These are phyloP conservation scores for Tetramorium alpestre DNA, from an alignment of 1,140 invertebrate species.

Conservation along the genomic window DNA sequence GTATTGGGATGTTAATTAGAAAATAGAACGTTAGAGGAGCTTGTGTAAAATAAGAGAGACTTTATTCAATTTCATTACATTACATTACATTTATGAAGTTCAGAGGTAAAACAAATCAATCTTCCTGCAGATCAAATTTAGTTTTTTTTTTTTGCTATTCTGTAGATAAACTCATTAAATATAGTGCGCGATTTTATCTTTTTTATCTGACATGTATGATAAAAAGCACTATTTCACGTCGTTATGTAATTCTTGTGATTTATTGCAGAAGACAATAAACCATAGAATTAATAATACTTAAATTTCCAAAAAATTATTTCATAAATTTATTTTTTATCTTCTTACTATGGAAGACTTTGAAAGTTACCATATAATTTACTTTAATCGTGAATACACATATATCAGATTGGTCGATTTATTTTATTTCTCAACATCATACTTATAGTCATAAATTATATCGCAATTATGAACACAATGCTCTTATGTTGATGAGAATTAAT, in stretches of 20 bases:
- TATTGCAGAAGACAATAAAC: neutral
- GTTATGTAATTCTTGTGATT: neutral
- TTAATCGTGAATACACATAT: neutral
- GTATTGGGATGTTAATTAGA: conserved; percentile 5
- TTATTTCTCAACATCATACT: neutral
- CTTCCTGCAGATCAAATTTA: neutral
- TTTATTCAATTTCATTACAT: conserved; percentile 19
- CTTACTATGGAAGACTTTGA: neutral
- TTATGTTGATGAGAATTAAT: neutral
- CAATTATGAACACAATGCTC: neutral
- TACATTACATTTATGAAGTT: conserved; percentile 29
- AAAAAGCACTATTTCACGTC: neutral
- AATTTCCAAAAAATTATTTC: neutral
- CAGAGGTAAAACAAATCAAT: conserved; percentile 2
- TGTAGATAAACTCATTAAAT: conserved; percentile 17
- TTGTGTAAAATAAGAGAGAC: neutral
- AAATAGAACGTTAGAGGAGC: neutral
- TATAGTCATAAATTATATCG: neutral
- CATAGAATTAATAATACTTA: neutral
- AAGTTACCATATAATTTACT: neutral
- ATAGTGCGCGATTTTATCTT: conserved; percentile 7
- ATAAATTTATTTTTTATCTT: neutral
- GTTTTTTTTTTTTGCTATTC: neutral
- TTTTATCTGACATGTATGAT: neutral
- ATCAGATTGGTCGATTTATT: neutral